Conservation (phyloP, 2,797 vertebrate species). For the Triplophysa yarkandensis region DNA sequence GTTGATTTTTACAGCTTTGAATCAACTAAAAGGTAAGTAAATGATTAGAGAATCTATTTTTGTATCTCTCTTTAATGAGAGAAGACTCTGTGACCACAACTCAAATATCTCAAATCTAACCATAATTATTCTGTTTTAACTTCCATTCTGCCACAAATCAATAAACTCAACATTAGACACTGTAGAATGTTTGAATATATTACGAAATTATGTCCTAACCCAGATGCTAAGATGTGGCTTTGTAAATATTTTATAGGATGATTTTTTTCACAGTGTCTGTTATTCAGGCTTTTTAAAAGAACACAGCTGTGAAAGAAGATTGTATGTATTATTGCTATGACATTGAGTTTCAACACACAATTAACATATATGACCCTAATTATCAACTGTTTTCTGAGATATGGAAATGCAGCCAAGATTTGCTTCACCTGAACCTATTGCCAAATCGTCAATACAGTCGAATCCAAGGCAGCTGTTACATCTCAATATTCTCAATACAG, state of each 20-base stretch:
- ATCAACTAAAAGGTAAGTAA: too few relatives aligned
- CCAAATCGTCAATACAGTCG: conserved; percentile 57
- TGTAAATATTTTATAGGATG: conserved; percentile 51
- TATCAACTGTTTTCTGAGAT: conserved; percentile 54
- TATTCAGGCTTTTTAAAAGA: conserved; percentile 43
- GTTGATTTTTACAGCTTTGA: too few relatives aligned
- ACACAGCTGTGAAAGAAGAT: conserved; percentile 54
- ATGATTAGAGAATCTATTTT: too few relatives aligned
- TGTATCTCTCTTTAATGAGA: too few relatives aligned
- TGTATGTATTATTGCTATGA: conserved; percentile 56
- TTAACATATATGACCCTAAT: conserved; percentile 63
- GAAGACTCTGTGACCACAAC: too few relatives aligned
- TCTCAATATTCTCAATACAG: neutral
- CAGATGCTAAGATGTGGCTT: conserved; percentile 44
- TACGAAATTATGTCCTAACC: conserved; percentile 47
- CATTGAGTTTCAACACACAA: conserved; percentile 57
- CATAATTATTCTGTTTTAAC: too few relatives aligned
- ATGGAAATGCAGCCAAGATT: conserved; percentile 45
- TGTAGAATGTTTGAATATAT: conserved; percentile 47
- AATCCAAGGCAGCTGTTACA: conserved; percentile 12
- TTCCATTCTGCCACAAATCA: conserved; percentile 26
- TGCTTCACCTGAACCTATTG: conserved; percentile 33
- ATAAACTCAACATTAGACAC: conserved; percentile 13
- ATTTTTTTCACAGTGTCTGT: conserved; percentile 54
- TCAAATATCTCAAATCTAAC: too few relatives aligned